phyloP scores from a whole-genome alignment of 2,797 vertebrate genomes.

The Sebastes hubbsi region DNA sequence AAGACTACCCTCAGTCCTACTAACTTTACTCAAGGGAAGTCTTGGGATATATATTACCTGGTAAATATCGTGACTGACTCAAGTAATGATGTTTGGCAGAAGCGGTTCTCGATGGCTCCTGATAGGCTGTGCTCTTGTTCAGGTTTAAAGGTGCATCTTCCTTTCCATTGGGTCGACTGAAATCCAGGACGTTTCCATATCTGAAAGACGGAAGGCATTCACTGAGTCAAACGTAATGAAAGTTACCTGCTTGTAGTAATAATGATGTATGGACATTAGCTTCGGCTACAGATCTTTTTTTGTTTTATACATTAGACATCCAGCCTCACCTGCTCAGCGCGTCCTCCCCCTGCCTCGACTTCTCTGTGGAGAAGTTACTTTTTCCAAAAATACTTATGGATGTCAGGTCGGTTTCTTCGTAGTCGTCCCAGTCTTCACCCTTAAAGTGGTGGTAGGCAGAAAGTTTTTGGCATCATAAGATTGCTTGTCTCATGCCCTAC shows the following conservation, averaged over 20 bases:
- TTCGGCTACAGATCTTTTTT: background rate
- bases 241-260: background rate
- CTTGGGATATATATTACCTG: constrained; percentile 81
- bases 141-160: constrained; percentile 85
- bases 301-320: background rate
- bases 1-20: background rate
- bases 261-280: background rate
- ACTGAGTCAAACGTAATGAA: background rate
- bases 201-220: constrained; percentile 65
- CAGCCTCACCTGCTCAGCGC: constrained; percentile 82
- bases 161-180: constrained; percentile 82
- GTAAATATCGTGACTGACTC: constrained; percentile 93
- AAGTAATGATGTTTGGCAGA: constrained; percentile 94
- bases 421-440: constrained; percentile 89
- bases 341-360: constrained; percentile 83
- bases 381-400: constrained; percentile 77
- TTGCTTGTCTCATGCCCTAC: too few relatives aligned
- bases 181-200: constrained; percentile 89
- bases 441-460: constrained; percentile 55
- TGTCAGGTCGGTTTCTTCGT: constrained; percentile 83
- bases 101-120: constrained; percentile 83
- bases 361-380: constrained; percentile 81
- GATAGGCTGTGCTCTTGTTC: constrained; percentile 77
- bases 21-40: background rate
- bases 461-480: too few relatives aligned